These are phyloP conservation scores for Hylaeus anthracinus DNA, from an alignment of 1,140 invertebrate genomes.

Conservation along the genomic window DNA sequence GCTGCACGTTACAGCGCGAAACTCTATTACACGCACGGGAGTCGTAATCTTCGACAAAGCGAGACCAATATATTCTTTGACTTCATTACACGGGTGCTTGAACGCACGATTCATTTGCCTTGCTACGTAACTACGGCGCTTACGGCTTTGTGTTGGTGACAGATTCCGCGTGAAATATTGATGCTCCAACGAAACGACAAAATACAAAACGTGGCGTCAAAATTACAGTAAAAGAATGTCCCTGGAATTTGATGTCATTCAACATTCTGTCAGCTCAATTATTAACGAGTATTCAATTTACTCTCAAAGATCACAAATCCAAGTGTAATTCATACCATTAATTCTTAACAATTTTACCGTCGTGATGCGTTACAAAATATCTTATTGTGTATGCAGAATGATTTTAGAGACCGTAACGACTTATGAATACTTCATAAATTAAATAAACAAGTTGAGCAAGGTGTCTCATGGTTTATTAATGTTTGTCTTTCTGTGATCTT, in stretches of 20 bases:
- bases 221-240: no score
- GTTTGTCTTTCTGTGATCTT: neutral
- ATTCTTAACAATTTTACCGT: no score
- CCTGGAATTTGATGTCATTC: no score
- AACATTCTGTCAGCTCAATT: no score
- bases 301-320: no score
- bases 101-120: constrained; percentile 67
- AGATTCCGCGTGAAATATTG: constrained; percentile 11
- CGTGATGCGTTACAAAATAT: no score
- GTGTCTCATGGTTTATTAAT: neutral
- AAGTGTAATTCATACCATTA: no score
- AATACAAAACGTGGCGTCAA: neutral
- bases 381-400: no score
- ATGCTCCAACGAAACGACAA: neutral
- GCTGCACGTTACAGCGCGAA: constrained; percentile 46
- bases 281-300: no score
- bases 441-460: no score
- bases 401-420: no score
- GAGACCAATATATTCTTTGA: constrained; percentile 69
- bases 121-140: constrained; percentile 28
- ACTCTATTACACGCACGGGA: constrained; percentile 73
- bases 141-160: neutral
- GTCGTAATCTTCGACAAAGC: constrained; percentile 74
- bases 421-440: no score
- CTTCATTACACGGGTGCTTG: constrained; percentile 77